Evolutionary conservation across 2,888 invertebrate genomes (phyloP), one percentile per base, ranked within the genome.

Genomic region (Pegoplata infirma): DNA sequence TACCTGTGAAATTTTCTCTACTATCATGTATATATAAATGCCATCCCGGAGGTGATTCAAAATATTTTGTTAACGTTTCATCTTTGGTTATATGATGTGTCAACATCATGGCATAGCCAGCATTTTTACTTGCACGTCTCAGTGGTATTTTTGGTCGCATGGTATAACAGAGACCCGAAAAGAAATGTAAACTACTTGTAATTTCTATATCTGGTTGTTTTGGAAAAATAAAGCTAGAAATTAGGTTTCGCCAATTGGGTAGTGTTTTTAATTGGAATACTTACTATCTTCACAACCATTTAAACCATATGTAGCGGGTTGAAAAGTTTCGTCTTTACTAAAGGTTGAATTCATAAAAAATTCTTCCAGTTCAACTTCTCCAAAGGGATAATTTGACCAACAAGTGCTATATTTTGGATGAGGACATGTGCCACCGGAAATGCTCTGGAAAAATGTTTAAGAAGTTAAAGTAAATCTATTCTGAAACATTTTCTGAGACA

Each of bases 331-430:
- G 0, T 87, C 81, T 3, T 89, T 84, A 0, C 88, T 88, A 81
- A 91, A 94, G 0, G 93, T 93, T 12, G 92, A 91, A 46, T 92
- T 91, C 0, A 91, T 87, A 89, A 94, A 93, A 46, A 94, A 90
- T 3, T 92, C 90, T 3, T 91, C 90, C 23, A 94, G 83, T 0
- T 90, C 89, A 2, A 90, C 84, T n/a, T 89, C 88, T 0, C 90
- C 90, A 86, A 92, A 94, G 55, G 92, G 91, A 87, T 92, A 94
- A 25, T 89, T 82, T 3, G 84, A 82, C 93, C 93, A 93, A 8
- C 90, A 88, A 0, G 91, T 91, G 0, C 91, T 91, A 81, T 84
- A 91, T 0, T 89, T 89, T 0, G 92, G 92, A 82, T 91, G 92
- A 0, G 87, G 82, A 28, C 88, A 88, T 2, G 23, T 10, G 0